Base-by-base conservation (phyloP, 2,888 invertebrate genomes). In the Oligia latruncula region DNA sequence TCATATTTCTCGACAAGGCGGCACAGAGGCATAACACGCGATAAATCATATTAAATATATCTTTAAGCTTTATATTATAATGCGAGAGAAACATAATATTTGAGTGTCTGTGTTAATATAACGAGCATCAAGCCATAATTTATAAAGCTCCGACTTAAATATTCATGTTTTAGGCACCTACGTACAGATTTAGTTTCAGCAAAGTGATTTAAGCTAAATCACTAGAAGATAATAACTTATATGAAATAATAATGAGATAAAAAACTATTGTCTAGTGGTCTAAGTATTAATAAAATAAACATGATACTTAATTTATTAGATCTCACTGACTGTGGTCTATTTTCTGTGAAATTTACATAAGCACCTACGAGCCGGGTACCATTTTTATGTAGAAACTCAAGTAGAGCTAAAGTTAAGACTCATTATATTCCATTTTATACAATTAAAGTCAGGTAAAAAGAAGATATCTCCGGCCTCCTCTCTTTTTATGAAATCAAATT, bases 101-200 rank as follows among this genome's bases (percentile, higher is more conserved):
- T 60, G 68, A 71, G 66, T 64, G 73, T 29, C 13, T 64, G 70
- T 58, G 55, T 58, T 23, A 58, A 76, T 58, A 71, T 84, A 80
- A 79, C 74, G 66, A 83, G 49, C 29, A 60, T 29, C 20, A 6
- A 66, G 49, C 62, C 64, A 72, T 86, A 77, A 83, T 35, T 77
- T 46, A 77, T 23, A 64, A 71, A 55, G 43, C 65, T 40, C 20
- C n/a, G 4, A 70, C 40, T 65, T 35, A 62, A 85, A 77, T 81
- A 62, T 85, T 77, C 23, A 23, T 68, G n/a, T 67, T 74, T 20
- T 15, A 55, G 0, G 55, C 11, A 40, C 3, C n/a, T 62, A 23
- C 0, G 9, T 46, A 46, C 55, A 72, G 67, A 71, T 65, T 73
- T 62, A 55, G 60, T 73, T 74, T 75, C 58, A 85, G 40, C 40